Conservation (phyloP, 2,888 invertebrate species). For the Lypha dubia region DNA sequence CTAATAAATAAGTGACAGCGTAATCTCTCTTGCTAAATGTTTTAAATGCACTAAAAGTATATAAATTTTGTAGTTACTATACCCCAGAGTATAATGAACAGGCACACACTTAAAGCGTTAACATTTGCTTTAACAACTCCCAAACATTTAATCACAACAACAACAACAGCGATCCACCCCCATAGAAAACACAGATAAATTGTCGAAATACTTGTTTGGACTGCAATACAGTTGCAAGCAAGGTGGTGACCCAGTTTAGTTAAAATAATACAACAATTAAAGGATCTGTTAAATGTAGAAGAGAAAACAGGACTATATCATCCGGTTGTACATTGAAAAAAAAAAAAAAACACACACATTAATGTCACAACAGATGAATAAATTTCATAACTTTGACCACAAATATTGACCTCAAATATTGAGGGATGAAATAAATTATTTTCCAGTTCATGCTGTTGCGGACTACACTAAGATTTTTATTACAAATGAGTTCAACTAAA, state of each 20-base stretch:
- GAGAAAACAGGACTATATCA: constrained; percentile 12
- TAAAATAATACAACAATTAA: constrained; percentile 66
- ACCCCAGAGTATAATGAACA: constrained; percentile 66
- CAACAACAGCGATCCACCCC: too few species aligned
- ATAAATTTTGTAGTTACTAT: constrained; percentile 44
- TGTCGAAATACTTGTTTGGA: background rate
- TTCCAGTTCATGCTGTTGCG: constrained; percentile 40
- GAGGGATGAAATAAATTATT: constrained; percentile 65
- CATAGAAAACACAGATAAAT: constrained; percentile 27
- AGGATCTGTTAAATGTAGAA: constrained; percentile 49
- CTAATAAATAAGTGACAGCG: constrained; percentile 46
- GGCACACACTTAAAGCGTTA: constrained; percentile 41
- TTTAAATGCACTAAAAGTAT: background rate
- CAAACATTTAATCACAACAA: constrained; percentile 51
- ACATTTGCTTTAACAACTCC: constrained; percentile 46
- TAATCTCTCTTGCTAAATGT: constrained; percentile 53
- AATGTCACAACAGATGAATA: constrained; percentile 20
- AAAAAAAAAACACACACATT: constrained; percentile 34
- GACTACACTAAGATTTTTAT: constrained; percentile 26
- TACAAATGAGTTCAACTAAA: background rate
- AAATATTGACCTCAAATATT: constrained; percentile 55
- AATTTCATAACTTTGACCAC: constrained; percentile 65
- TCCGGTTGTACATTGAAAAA: background rate
- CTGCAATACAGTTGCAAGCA: constrained; percentile 6
- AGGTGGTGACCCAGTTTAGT: constrained; percentile 71